phyloP scores from a whole-genome alignment of 2,113 vertebrate species.

The Brienomyrus brachyistius region DNA sequence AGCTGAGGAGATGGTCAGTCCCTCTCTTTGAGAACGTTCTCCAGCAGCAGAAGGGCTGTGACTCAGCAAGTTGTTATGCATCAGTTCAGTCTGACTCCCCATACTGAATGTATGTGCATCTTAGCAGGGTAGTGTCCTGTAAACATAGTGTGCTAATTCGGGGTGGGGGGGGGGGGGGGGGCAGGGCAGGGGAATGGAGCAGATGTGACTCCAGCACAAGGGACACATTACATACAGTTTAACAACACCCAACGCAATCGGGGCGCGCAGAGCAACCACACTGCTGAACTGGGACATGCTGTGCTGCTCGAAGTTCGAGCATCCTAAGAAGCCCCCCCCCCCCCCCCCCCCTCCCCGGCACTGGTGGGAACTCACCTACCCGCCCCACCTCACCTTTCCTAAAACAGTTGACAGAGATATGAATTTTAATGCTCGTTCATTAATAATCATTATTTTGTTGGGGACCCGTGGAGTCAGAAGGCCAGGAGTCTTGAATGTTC shows the following conservation, averaged over 20 bases:
- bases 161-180: not conserved
- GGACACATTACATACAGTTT: not conserved
- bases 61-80: not conserved
- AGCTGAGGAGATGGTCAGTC: not conserved
- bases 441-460: slow-evolving; percentile 2
- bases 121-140: not conserved
- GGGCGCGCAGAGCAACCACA: not conserved
- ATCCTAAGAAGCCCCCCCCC: not conserved
- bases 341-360: no score
- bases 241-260: not conserved
- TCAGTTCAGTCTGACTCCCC: not conserved
- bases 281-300: not conserved
- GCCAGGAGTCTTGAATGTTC: not conserved
- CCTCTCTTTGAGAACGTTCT: not conserved
- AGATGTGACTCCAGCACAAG: not conserved
- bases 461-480: not conserved
- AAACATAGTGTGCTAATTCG: not conserved
- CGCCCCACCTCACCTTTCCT: not conserved
- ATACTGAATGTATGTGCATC: not conserved
- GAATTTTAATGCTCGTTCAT: slow-evolving; percentile 12
- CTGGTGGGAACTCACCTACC: not conserved
- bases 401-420: not conserved
- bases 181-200: not conserved
- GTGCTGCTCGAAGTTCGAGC: not conserved
- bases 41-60: not conserved